Evolutionary conservation across 1,140 invertebrate genomes (phyloP), one percentile per base, ranked within the genome.

Genomic region (Nomia melanderi): DNA sequence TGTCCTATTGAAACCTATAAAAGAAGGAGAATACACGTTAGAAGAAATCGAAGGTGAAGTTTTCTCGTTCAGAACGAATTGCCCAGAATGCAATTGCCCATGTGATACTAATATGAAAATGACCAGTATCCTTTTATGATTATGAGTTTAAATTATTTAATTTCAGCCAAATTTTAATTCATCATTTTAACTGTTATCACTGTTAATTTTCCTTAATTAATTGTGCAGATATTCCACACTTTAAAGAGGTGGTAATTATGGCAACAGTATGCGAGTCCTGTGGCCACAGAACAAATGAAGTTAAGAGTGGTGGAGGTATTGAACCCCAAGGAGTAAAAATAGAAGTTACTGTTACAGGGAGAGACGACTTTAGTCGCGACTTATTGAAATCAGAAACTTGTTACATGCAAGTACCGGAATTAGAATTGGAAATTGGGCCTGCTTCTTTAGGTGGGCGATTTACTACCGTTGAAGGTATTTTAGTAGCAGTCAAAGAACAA

Each of bases 191-290:
- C 7, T 44, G 27, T 23, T 39, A 29, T n/a, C 17, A n/a, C n/a
- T n/a, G n/a, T 25, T 54, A 33, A 79, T 65, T 69, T 72, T 90
- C 71, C 77, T 92, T 88, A 85, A 86, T 53, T 50, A 1, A 39
- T 23, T 53, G 1, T 53, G 60, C 84, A 97, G 96, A 97, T 70
- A 99, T 99, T 88, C 98, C 98, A 5, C 96, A 98, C 91, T 99
- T 99, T 90, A 99, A 99, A 92, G 97, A 99, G 92, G 97, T 98
- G 4, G 95, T 99, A 0, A 98, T 99, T 59, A 99, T 99, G 98
- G 98, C 98, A 3, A 98, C 97, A 0, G 94, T 92, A 1, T 99
- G 99, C 91, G 98, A 99, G 23, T 84, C 85, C 3, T 99, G 99
- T 93, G 98, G 98, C 0, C 94, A 96, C 88, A 94, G 96, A 87